Evolutionary conservation across 2,113 vertebrate species (phyloP).

Genomic region (Daboia siamensis): DNA sequence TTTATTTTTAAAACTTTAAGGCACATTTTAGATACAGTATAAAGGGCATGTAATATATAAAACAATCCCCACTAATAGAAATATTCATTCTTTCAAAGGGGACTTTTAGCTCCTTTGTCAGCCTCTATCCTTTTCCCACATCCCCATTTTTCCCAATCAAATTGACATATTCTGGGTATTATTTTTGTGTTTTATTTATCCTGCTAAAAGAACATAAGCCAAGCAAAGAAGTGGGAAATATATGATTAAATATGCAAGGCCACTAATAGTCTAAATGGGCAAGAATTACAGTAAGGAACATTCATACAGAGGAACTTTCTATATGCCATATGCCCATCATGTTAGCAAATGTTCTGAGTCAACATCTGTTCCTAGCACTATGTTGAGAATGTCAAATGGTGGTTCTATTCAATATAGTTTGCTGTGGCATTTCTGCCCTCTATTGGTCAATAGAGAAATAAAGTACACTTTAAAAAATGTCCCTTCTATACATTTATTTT

Average conservation of each 20-base stretch:
- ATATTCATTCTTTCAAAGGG: background rate
- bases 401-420: background rate
- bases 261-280: background rate
- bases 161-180: background rate
- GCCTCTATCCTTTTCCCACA: background rate
- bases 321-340: background rate
- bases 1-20: background rate
- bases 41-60: background rate
- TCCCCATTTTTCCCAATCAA: background rate
- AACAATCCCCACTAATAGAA: background rate
- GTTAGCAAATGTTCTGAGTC: background rate
- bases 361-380: background rate
- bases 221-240: background rate
- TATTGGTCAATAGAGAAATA: background rate
- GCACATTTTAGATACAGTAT: background rate
- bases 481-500: background rate
- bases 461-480: background rate
- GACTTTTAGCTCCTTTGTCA: background rate
- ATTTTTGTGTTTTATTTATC: background rate
- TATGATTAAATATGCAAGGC: background rate
- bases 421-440: background rate
- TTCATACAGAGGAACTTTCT: background rate
- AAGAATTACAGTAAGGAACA: background rate
- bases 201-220: background rate
- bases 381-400: background rate